phyloP scores from a whole-genome alignment of 2,888 invertebrate species.

The Eremobia ochroleuca region DNA sequence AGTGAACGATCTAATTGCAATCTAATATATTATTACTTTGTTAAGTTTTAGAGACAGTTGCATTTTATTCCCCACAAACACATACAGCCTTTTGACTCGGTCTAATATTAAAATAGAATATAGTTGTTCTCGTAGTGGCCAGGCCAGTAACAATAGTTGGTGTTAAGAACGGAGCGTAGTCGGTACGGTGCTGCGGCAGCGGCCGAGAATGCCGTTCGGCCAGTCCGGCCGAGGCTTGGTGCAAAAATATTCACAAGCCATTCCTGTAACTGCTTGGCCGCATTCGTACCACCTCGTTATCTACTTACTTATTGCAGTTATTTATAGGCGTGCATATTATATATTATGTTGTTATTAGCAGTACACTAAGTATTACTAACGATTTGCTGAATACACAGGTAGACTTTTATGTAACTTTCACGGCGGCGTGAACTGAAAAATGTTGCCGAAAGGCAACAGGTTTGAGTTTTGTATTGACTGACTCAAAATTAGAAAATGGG shows the following conservation, averaged over 20 bases:
- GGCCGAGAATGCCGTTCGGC: constrained; percentile 84
- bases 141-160: constrained; percentile 42
- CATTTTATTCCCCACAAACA: not conserved
- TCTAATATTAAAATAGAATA: not conserved
- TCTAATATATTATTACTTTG: too few relatives aligned
- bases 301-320: constrained; percentile 66
- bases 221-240: constrained; percentile 78
- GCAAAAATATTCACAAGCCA: constrained; percentile 81
- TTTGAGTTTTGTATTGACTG: not conserved
- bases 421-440: not conserved
- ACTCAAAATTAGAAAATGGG: not conserved
- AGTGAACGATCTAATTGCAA: too few relatives aligned
- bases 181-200: constrained; percentile 68
- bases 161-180: constrained; percentile 35
- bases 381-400: not conserved
- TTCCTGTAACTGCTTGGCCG: constrained; percentile 78
- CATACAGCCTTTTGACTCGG: not conserved
- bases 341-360: constrained; percentile 32
- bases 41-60: not conserved
- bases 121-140: not conserved
- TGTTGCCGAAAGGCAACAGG: not conserved
- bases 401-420: not conserved
- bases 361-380: constrained; percentile 18
- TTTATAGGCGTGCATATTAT: constrained; percentile 50
- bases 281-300: constrained; percentile 74